Evolutionary conservation across 2,797 vertebrate genomes (phyloP).

Genomic region (Liparis tanakae): DNA sequence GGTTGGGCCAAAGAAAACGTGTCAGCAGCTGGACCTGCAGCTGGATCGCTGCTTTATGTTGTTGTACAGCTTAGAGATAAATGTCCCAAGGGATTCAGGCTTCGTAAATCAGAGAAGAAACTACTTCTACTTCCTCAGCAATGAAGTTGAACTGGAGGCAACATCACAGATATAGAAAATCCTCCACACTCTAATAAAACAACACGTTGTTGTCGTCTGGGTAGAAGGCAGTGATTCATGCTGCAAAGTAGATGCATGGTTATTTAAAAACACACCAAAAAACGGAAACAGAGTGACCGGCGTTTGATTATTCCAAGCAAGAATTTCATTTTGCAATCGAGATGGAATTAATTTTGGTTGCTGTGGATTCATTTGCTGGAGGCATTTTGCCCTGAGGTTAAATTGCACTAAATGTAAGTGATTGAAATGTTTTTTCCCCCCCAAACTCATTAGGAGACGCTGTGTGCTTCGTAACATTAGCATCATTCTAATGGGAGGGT

Average conservation of each 20-base stretch:
- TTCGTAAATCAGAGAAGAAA: not conserved
- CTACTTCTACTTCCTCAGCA: not conserved
- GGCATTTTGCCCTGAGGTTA: not conserved
- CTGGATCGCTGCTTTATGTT: not conserved
- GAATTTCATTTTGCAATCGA: not conserved
- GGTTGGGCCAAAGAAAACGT: not conserved
- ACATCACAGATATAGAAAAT: not conserved
- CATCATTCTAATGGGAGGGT: not conserved
- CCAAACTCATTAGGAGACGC: not conserved
- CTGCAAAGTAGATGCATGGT: not conserved
- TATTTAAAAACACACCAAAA: not conserved
- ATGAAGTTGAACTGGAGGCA: not conserved
- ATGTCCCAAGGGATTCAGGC: not conserved
- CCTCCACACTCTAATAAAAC: not conserved
- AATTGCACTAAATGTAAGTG: not conserved
- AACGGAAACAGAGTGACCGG: too few relatives aligned
- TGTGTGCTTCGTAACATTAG: constrained; percentile 1
- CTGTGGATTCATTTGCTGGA: not conserved
- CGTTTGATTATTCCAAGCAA: not conserved
- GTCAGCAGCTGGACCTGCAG: not conserved
- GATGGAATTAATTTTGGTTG: not conserved
- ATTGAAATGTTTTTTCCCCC: not conserved
- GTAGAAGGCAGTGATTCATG: not conserved
- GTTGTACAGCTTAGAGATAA: not conserved
- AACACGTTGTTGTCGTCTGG: not conserved